Base-by-base conservation (phyloP, 2,888 invertebrate genomes). In the Silvanus unidentatus region DNA sequence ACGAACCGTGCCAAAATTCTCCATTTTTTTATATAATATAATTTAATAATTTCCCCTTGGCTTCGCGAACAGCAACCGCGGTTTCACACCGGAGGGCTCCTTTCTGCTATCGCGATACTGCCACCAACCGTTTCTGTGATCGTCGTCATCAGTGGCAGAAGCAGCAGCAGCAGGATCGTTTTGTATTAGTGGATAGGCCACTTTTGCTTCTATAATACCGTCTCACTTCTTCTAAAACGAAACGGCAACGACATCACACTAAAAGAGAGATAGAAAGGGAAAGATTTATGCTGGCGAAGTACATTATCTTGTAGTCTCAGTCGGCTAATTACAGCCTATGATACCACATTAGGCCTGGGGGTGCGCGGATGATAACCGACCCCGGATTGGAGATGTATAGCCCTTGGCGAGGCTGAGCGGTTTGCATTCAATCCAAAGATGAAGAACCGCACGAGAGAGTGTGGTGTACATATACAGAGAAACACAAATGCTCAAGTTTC, bases 261-360 rank as follows among this genome's bases (percentile, higher is more conserved):
- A 9, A 10, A 46, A 45, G 55, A 60, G 54, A 54, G 59, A 57
- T 57, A 60, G 62, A 58, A 57, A 37, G 62, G 61, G 62, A 53
- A 55, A 64, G 70, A 74, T 74, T 74, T 73, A 73, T 71, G 69
- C 71, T 63, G 66, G 69, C 65, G 71, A 73, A 75, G 74, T 74
- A 74, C 73, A 74, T 75, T 75, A 75, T 75, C 74, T 75, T 74
- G 74, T 74, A 74, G 72, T 72, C 72, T 72, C 71, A 72, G 72
- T 71, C 72, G 73, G 71, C 74, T 75, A 75, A 75, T 75, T 75
- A 75, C 73, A 64, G 73, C 71, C 72, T 73, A 74, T 73, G 73
- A 74, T 73, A 72, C 73, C 73, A 72, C 73, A 73, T 74, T 73
- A 74, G 74, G 71, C 74, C 66, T 62, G 65, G 66, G 67, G 72